Evolutionary conservation across 2,888 invertebrate genomes (phyloP), one percentile per base, ranked within the genome.

Genomic region (Disparrhopalites patrizii): DNA sequence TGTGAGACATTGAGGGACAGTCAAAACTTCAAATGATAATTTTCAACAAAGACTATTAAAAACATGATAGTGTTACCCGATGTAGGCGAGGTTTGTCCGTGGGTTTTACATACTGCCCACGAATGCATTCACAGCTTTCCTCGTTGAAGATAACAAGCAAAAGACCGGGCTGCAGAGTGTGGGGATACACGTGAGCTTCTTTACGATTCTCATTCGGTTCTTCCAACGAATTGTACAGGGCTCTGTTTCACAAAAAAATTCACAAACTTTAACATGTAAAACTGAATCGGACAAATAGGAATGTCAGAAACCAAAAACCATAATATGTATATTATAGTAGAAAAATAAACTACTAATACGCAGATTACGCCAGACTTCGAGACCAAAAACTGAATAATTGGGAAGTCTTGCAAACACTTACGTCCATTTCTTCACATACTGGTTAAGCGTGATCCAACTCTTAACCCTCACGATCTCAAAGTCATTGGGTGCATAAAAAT

Each of bases 81-180:
- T 54, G 54, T 30, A 28, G 43, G n/a, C 40, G 38, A 27, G 27
- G 55, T 13, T 55, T 56, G 13, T 30, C 43, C 15, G 38, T 55
- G 1, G 40, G 23, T 27, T 25, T 36, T 2, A 56, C 18, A 28
- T 63, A 63, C 30, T 33, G 28, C 1, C 23, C 63, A 15, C 63
- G 40, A 2, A 56, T 25, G 28, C 33, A 63, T n/a, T 55, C 55
- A 2, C 10, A 40, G 31, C n/a, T 28, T 30, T 63, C 50, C 4
- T 55, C 55, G 18, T 25, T 27, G 40, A 23, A 63, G 31, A 63
- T 28, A 23, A 63, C 56, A 25, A 63, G 23, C n/a, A 55, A 27
- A 8, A 55, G 25, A 13, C 63, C 63, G n/a, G 63, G 31, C 18
- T 31, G 15, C 15, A 63, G 27, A 1, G 47, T 18, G 1, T 56